A percentile compares a stretch with the other conserved stretches of the same genome.
phyloP scores from a whole-genome alignment of 2,888 invertebrate genomes.

The Ariolimax columbianus region DNA sequence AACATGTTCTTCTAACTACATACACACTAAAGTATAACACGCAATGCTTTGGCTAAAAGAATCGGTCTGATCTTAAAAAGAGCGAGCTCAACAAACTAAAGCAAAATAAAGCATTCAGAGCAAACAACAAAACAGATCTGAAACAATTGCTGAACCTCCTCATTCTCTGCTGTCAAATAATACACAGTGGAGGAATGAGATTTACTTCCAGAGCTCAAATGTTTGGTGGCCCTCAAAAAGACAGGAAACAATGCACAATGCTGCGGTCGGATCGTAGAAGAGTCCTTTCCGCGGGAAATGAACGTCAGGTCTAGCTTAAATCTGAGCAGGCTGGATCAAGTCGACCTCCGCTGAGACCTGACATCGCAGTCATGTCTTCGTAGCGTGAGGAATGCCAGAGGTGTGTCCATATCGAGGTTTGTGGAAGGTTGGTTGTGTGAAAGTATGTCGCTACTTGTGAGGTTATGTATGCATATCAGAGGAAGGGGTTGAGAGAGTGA shows the following conservation, averaged over 20 bases:
- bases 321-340: background rate
- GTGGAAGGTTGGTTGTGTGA: background rate
- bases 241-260: background rate
- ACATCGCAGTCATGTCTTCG: too few species aligned
- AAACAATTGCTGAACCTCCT: too few species aligned
- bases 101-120: too few species aligned
- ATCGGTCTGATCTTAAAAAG: too few species aligned
- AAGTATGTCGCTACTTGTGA: background rate
- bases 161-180: too few species aligned
- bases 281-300: conserved; percentile 9
- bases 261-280: background rate
- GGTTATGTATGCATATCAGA: background rate
- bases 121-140: too few species aligned
- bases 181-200: background rate
- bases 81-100: too few species aligned
- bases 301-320: background rate
- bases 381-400: background rate
- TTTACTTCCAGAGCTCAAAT: background rate
- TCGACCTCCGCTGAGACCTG: background rate
- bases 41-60: too few species aligned
- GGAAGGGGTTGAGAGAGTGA: too few species aligned
- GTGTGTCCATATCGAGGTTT: background rate
- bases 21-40: too few species aligned
- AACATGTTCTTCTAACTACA: too few species aligned
- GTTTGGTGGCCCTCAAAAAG: background rate